Evolutionary conservation across 2,888 invertebrate genomes (phyloP).

Genomic region (Polydrusus cervinus): DNA sequence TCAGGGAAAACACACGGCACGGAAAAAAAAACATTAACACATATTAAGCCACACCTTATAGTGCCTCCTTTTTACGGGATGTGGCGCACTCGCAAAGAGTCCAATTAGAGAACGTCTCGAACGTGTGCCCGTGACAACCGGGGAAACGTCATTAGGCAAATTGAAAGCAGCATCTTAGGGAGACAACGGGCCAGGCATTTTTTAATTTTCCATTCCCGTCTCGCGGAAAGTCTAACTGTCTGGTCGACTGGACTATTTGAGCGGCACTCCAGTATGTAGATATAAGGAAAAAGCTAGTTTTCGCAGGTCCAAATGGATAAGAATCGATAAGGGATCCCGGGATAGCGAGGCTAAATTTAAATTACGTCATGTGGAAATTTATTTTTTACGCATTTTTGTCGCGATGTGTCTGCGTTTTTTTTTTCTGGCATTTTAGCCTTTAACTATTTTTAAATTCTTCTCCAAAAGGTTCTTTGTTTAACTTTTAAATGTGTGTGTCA

Average conservation of each 20-base stretch:
- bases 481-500: no score
- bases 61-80: conserved; percentile 11
- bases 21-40: conserved; percentile 4
- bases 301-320: conserved; percentile 66
- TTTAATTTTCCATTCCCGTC: conserved; percentile 57
- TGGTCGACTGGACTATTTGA: conserved; percentile 68
- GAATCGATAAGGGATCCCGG: conserved; percentile 55
- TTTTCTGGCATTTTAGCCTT: not conserved
- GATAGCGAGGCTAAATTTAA: conserved; percentile 53
- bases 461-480: no score
- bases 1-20: not conserved
- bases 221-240: conserved; percentile 53
- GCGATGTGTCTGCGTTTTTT: not conserved
- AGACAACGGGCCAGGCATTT: conserved; percentile 64
- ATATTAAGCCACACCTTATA: conserved; percentile 51
- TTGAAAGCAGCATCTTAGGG: conserved; percentile 72
- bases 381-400: conserved; percentile 27
- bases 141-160: conserved; percentile 72
- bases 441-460: no score
- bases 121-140: conserved; percentile 71
- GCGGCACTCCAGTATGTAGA: conserved; percentile 72
- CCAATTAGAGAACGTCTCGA: conserved; percentile 55
- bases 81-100: conserved; percentile 52
- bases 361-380: conserved; percentile 54
- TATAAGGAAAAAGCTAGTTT: conserved; percentile 68